A percentile compares a stretch with the other conserved stretches of the same genome.
Conservation (phyloP, 2,113 vertebrate species). For the Sinocyclocheilus anshuiensis region DNA sequence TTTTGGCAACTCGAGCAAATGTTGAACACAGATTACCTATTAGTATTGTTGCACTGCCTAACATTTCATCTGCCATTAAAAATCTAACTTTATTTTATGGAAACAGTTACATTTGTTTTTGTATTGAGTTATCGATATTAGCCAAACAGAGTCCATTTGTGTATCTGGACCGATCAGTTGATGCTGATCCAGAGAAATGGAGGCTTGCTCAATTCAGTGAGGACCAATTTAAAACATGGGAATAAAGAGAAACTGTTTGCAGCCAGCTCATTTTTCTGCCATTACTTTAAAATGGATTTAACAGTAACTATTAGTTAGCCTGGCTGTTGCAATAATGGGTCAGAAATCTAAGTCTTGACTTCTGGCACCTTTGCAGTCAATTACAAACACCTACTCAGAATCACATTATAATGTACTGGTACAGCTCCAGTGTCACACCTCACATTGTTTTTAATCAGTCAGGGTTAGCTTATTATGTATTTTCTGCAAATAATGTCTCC, state of each 20-base stretch:
- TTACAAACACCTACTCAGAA: constrained; percentile 24
- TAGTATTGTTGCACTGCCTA: neutral
- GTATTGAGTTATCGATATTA: neutral
- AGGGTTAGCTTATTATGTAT: neutral
- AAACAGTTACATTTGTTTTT: neutral
- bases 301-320: neutral
- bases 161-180: neutral
- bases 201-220: constrained; percentile 1
- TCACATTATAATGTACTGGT: neutral
- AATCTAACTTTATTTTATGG: neutral
- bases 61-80: neutral
- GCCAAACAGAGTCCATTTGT: neutral
- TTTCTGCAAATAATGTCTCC: neutral
- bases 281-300: neutral
- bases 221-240: neutral
- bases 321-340: neutral
- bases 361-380: neutral
- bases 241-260: neutral
- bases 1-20: neutral
- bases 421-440: constrained; percentile 2
- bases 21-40: neutral
- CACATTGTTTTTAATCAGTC: neutral
- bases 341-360: neutral
- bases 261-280: neutral
- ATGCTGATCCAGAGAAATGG: neutral